These are phyloP conservation scores for Arge pagana DNA, from an alignment of 2,888 invertebrate genomes.

Conservation along the genomic window DNA sequence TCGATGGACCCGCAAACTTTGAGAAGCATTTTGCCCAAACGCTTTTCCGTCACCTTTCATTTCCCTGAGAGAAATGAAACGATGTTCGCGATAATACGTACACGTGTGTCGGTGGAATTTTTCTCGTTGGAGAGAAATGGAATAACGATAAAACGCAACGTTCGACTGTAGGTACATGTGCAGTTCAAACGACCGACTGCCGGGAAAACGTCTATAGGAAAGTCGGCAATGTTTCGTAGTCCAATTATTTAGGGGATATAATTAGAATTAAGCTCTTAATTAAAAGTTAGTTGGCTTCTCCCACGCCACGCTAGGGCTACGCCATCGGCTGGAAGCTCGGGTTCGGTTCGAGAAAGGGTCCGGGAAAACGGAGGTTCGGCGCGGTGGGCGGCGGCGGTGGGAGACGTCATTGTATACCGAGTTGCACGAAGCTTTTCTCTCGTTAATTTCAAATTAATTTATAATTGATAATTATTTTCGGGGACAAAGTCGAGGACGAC, in stretches of 20 bases:
- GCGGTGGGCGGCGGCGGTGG: conserved; percentile 30
- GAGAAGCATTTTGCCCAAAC: no score
- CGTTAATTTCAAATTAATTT: conserved; percentile 49
- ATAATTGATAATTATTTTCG: conserved; percentile 48
- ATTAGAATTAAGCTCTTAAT: conserved; percentile 52
- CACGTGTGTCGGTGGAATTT: no score
- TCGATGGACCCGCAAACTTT: no score
- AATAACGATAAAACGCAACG: no score
- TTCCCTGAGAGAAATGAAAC: no score
- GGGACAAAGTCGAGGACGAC: conserved; percentile 1
- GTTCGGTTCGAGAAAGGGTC: no score
- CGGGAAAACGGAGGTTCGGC: conserved; percentile 24
- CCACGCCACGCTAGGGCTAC: conserved; percentile 7
- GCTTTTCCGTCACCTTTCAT: no score
- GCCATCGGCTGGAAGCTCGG: conserved; percentile 17
- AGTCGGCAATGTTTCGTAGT: conserved; percentile 43
- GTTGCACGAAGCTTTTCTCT: conserved; percentile 34
- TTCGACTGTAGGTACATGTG: background rate
- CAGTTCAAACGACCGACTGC: conserved; percentile 9
- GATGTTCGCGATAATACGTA: no score
- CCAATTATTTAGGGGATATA: conserved; percentile 52
- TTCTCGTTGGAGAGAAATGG: no score
- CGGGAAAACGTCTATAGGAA: conserved; percentile 23
- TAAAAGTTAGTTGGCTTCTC: conserved; percentile 51
- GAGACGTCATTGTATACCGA: conserved; percentile 39